Conservation (phyloP, 1,140 invertebrate genomes). For the Polypedilum pembai region DNA sequence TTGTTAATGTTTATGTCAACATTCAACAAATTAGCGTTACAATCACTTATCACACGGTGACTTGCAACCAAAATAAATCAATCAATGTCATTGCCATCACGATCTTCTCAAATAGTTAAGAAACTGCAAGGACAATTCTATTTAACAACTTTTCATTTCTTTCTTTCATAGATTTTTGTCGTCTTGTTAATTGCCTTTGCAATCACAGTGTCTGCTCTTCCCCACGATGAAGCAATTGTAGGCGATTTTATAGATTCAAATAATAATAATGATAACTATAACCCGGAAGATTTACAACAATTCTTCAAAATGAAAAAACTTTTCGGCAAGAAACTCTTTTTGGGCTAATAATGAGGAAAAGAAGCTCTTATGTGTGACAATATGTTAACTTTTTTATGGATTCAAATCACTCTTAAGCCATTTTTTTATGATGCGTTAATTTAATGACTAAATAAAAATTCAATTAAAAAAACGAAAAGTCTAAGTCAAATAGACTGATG, state of each 20-base stretch:
- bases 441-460: slow-evolving; percentile 12
- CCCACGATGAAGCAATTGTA: background rate
- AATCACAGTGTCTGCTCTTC: background rate
- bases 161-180: background rate
- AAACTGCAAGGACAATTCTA: background rate
- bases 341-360: background rate
- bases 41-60: slow-evolving; percentile 8
- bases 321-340: background rate
- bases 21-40: background rate
- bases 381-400: too few species aligned
- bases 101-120: background rate
- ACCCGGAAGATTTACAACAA: slow-evolving; percentile 20
- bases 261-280: background rate
- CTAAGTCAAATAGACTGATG: background rate
- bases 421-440: slow-evolving; percentile 6
- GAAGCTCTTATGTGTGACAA: background rate
- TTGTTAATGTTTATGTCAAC: slow-evolving; percentile 7
- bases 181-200: background rate
- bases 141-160: background rate
- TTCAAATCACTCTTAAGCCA: too few species aligned
- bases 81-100: slow-evolving; percentile 26
- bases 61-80: background rate
- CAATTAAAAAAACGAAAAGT: background rate
- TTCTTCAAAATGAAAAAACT: slow-evolving; percentile 9
- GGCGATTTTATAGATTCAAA: background rate